Conservation (phyloP, 92 coral and sea anemone species). For the Muricea muricata region DNA sequence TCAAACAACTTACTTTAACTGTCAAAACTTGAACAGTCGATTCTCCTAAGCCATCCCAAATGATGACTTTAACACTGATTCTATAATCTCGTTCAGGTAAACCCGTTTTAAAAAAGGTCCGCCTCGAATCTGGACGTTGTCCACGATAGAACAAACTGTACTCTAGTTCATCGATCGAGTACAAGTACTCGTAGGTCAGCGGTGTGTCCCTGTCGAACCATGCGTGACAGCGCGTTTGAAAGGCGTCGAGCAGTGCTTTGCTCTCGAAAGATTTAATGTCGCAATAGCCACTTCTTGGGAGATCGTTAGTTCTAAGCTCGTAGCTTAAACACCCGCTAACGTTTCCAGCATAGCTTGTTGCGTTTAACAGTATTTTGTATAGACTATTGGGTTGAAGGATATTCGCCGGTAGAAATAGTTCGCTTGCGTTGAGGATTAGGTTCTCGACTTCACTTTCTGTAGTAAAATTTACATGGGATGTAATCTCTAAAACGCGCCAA, state of each 20-base stretch:
- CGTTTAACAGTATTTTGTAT: slow-evolving; percentile 41
- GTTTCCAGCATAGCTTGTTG: not conserved
- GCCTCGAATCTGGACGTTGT: slow-evolving; percentile 48
- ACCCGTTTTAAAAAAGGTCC: slow-evolving; percentile 70
- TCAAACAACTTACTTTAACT: slow-evolving; percentile 51
- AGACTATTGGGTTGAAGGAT: slow-evolving; percentile 42
- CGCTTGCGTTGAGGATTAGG: not conserved
- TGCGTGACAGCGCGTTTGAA: slow-evolving; percentile 59
- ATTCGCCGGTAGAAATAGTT: slow-evolving; percentile 35
- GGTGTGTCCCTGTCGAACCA: slow-evolving; percentile 84
- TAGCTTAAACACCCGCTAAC: not conserved
- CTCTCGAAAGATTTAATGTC: slow-evolving; percentile 63
- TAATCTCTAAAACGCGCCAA: slow-evolving; percentile 16
- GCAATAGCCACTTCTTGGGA: slow-evolving; percentile 66
- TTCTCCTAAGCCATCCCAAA: slow-evolving; percentile 71
- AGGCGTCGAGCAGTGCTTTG: slow-evolving; percentile 58
- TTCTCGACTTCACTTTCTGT: not conserved
- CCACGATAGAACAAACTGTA: slow-evolving; percentile 70
- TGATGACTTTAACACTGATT: slow-evolving; percentile 59
- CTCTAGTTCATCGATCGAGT: slow-evolving; percentile 40
- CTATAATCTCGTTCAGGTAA: slow-evolving; percentile 28
- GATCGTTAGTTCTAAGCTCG: slow-evolving; percentile 43
- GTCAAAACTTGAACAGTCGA: slow-evolving; percentile 38
- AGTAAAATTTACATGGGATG: slow-evolving; percentile 16
- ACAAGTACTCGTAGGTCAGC: slow-evolving; percentile 76